These are phyloP conservation scores for Benitochromis conjunctus DNA, from an alignment of 2,113 vertebrate species.

Conservation along the genomic window DNA sequence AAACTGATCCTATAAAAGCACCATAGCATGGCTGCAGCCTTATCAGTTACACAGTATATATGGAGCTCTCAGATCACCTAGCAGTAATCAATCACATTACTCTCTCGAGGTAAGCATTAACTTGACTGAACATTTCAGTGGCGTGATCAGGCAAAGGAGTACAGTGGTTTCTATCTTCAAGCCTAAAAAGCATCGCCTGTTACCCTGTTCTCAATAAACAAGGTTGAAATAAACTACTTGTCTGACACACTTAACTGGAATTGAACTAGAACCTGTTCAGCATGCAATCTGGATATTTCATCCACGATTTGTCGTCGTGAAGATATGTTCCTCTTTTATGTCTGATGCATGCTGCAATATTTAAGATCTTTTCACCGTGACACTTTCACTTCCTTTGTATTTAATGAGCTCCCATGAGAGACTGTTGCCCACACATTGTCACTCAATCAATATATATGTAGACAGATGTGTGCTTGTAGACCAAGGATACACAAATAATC, in stretches of 20 bases:
- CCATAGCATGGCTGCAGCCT: background rate
- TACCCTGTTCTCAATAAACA: background rate
- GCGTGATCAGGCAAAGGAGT: background rate
- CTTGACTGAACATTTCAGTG: background rate
- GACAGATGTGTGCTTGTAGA: background rate
- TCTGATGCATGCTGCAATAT: background rate
- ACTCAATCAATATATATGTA: background rate
- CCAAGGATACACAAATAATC: background rate
- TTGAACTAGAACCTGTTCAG: background rate
- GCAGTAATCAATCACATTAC: background rate
- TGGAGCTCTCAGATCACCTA: background rate
- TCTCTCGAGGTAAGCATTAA: background rate
- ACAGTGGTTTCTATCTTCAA: background rate
- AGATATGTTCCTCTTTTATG: background rate
- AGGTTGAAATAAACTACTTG: background rate
- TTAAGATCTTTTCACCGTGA: background rate
- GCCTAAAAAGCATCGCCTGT: background rate
- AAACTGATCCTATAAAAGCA: background rate
- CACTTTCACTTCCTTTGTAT: background rate
- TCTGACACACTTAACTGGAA: background rate
- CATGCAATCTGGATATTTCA: background rate
- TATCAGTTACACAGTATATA: background rate
- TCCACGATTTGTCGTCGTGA: background rate
- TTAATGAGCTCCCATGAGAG: constrained; percentile 50
- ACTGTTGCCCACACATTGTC: background rate